Percentiles rank a stretch among this genome's conserved stretches.
Evolutionary conservation across 1,140 invertebrate genomes (phyloP).

Genomic region (Trichoplusia ni): DNA sequence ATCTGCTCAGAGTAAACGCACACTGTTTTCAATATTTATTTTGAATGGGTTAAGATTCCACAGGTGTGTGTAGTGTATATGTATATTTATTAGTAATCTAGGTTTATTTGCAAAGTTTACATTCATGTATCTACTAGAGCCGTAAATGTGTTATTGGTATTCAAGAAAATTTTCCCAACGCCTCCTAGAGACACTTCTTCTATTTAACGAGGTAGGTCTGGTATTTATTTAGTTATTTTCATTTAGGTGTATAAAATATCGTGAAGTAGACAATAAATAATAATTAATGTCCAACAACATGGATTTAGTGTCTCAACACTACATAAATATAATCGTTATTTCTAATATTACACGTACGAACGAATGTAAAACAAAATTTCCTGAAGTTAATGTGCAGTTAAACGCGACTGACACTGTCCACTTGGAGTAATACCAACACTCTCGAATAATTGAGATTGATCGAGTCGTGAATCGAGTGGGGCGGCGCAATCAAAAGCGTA

Average conservation of each 20-base stretch:
- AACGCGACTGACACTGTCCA: slow-evolving; percentile 42
- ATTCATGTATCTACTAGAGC: slow-evolving; percentile 60
- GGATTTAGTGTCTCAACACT: not conserved
- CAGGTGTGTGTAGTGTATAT: no score
- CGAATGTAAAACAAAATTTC: slow-evolving; percentile 5
- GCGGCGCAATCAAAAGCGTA: slow-evolving; percentile 79
- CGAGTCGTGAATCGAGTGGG: slow-evolving; percentile 69
- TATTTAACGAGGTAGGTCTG: no score
- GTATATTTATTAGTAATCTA: not conserved
- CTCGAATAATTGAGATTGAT: slow-evolving; percentile 75
- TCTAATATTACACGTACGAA: not conserved
- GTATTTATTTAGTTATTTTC: no score
- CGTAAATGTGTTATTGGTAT: slow-evolving; percentile 62
- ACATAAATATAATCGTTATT: not conserved
- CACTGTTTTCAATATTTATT: no score
- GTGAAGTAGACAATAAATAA: no score
- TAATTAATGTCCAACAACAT: not conserved
- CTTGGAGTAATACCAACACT: slow-evolving; percentile 54
- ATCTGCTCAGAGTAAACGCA: no score
- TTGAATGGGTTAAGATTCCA: no score
- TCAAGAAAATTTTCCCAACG: slow-evolving; percentile 38
- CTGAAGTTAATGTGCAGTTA: slow-evolving; percentile 39
- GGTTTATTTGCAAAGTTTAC: slow-evolving; percentile 54
- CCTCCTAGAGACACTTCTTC: no score
- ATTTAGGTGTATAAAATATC: no score